These are phyloP conservation scores for Drosophila infuscata DNA, from an alignment of 2,888 invertebrate genomes.

Conservation along the genomic window DNA sequence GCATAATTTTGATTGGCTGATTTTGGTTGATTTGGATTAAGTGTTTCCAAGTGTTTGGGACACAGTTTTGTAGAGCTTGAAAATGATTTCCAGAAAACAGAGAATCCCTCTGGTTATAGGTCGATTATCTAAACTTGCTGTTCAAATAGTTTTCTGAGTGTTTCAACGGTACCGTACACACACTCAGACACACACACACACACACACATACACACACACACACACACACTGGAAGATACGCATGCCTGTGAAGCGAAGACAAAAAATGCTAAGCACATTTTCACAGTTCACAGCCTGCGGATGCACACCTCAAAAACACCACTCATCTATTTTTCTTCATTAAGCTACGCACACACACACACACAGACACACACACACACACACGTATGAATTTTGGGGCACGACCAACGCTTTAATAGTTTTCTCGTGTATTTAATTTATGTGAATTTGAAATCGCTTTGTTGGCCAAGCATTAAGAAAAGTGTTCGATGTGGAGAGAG, in stretches of 20 bases:
- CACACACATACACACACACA: slow-evolving; percentile 4
- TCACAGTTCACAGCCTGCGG: slow-evolving; percentile 22
- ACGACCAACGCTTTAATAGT: slow-evolving; percentile 73
- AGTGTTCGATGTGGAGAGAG: background rate
- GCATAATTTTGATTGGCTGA: no score
- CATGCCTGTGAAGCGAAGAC: slow-evolving; percentile 21
- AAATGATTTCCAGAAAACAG: background rate
- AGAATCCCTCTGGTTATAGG: background rate
- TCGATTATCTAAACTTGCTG: background rate
- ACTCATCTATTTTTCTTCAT: slow-evolving; percentile 69
- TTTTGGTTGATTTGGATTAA: background rate
- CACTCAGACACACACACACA: background rate
- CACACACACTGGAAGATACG: slow-evolving; percentile 7
- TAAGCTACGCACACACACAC: slow-evolving; percentile 46
- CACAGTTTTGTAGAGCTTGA: background rate
- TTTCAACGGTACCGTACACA: slow-evolving; percentile 23
- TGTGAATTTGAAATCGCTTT: slow-evolving; percentile 70
- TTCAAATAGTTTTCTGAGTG: background rate
- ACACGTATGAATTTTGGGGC: background rate
- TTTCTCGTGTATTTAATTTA: slow-evolving; percentile 76
- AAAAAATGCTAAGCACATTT: slow-evolving; percentile 54
- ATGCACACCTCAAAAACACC: slow-evolving; percentile 47
- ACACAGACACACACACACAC: slow-evolving; percentile 13
- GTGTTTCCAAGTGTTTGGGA: background rate
- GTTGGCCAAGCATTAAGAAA: slow-evolving; percentile 30